These are phyloP conservation scores for Pseudochirops corinnae DNA, from an alignment of 2,797 vertebrate genomes.

Conservation along the genomic window DNA sequence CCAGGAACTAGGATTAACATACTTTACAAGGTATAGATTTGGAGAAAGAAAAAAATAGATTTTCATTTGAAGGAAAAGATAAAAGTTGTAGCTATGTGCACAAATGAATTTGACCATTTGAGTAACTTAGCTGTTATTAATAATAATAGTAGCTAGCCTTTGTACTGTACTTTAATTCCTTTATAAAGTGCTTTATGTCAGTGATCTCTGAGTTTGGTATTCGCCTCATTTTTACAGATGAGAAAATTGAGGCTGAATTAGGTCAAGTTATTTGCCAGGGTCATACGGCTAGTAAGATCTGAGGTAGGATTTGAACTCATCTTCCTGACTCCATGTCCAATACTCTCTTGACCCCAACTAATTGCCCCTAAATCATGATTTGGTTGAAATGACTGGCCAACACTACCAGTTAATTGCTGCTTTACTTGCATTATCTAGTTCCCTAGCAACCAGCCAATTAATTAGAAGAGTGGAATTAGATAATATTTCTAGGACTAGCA, in stretches of 20 bases:
- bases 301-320: background rate
- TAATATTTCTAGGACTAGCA: background rate
- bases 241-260: background rate
- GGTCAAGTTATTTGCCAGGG: background rate
- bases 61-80: background rate
- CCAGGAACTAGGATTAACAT: background rate
- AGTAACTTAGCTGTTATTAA: background rate
- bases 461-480: background rate
- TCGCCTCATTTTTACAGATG: background rate
- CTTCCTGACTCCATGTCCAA: background rate
- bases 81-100: background rate
- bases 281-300: background rate
- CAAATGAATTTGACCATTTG: background rate
- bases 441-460: background rate
- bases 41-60: background rate
- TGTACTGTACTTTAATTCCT: background rate
- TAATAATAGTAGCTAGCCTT: background rate
- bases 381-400: background rate
- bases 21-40: background rate
- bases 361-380: background rate
- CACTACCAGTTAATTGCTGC: background rate
- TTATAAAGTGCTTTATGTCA: background rate
- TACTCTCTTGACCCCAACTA: background rate
- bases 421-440: background rate
- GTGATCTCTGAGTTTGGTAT: background rate